Evolutionary conservation across 2,888 invertebrate species (phyloP).

Genomic region (Andrena dorsata): DNA sequence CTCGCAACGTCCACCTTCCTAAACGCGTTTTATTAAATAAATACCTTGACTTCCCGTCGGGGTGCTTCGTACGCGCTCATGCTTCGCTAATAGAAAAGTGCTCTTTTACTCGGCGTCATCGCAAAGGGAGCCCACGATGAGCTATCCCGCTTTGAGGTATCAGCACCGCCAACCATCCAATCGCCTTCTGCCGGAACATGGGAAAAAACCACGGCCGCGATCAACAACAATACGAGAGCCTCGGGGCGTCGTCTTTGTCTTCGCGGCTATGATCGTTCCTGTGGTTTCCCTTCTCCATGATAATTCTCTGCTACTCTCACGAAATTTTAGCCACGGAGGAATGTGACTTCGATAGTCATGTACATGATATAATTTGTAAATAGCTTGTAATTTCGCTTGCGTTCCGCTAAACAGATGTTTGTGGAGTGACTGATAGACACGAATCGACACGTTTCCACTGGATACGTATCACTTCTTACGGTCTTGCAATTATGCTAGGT

Average conservation of each 20-base stretch:
- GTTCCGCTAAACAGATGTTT: background rate
- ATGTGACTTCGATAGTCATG: slow-evolving; percentile 12
- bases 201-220: slow-evolving; percentile 33
- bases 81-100: slow-evolving; percentile 68
- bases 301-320: slow-evolving; percentile 11
- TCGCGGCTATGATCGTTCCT: background rate
- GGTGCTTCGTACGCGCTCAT: slow-evolving; percentile 48
- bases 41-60: slow-evolving; percentile 72
- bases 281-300: slow-evolving; percentile 10
- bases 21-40: slow-evolving; percentile 79
- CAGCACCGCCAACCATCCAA: slow-evolving; percentile 36
- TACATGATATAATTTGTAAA: slow-evolving; percentile 9
- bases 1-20: slow-evolving; percentile 61
- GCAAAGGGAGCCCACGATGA: slow-evolving; percentile 68
- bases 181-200: slow-evolving; percentile 18
- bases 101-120: slow-evolving; percentile 57
- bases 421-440: background rate
- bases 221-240: slow-evolving; percentile 39
- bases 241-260: slow-evolving; percentile 7
- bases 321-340: background rate
- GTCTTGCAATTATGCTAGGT: background rate
- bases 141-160: slow-evolving; percentile 64
- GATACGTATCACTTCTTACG: background rate
- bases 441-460: background rate
- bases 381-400: background rate